A percentile compares a stretch with the other conserved stretches of the same genome.
phyloP scores from a whole-genome alignment of 1,140 invertebrate genomes.

The Pseudoatta argentina region DNA sequence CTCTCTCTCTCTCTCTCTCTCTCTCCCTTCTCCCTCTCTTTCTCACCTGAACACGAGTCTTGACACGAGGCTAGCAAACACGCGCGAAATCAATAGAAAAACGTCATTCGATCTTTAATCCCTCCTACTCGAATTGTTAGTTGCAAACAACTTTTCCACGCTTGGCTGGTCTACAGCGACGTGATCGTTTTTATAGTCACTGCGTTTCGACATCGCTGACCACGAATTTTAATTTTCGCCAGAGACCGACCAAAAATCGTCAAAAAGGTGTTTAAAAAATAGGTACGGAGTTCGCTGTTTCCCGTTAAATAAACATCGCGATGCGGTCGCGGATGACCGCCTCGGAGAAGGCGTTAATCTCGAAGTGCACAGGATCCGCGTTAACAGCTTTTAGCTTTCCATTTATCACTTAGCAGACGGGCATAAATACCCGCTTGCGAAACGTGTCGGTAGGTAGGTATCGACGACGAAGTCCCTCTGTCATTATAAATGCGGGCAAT shows the following conservation, averaged over 20 bases:
- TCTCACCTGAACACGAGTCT: neutral
- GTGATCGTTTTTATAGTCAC: neutral
- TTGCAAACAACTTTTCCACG: constrained; percentile 35
- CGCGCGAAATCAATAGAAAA: constrained; percentile 52
- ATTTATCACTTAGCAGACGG: constrained; percentile 38
- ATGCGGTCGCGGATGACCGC: neutral
- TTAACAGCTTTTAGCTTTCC: constrained; percentile 46
- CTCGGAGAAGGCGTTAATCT: constrained; percentile 26
- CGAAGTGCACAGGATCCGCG: neutral
- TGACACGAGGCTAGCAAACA: neutral
- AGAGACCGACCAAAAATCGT: neutral
- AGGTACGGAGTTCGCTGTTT: neutral
- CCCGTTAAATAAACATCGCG: constrained; percentile 30
- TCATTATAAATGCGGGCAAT: neutral
- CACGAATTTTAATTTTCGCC: constrained; percentile 21
- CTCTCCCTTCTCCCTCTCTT: neutral
- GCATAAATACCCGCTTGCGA: constrained; percentile 60
- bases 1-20: neutral
- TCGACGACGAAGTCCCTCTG: neutral
- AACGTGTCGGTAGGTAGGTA: constrained; percentile 8
- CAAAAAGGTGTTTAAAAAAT: neutral
- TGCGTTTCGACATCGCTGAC: neutral
- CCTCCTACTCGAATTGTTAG: constrained; percentile 16
- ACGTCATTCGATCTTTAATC: constrained; percentile 56
- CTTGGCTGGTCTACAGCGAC: neutral